phyloP scores from a whole-genome alignment of 2,888 invertebrate genomes.

The Pseudococcus viburni region DNA sequence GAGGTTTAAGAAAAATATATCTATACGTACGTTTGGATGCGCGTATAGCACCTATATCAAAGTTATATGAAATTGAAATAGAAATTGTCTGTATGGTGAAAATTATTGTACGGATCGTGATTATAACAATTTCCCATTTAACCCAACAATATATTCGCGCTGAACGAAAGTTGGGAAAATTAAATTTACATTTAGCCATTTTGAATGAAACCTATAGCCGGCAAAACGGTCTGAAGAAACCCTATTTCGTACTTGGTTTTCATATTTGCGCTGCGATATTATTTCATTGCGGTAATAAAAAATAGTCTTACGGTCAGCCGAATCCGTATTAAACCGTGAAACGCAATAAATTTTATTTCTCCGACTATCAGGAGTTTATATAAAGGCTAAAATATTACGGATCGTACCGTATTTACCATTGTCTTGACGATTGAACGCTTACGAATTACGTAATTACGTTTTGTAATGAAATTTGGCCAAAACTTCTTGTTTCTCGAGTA shows the following conservation, averaged over 20 bases:
- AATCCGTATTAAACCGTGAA: conserved; percentile 32
- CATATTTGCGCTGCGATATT: conserved; percentile 49
- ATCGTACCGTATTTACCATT: conserved; percentile 29
- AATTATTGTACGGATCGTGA: not conserved
- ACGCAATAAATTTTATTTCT: conserved; percentile 54
- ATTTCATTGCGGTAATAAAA: conserved; percentile 56
- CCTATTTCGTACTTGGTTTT: conserved; percentile 16
- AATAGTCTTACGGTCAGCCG: conserved; percentile 37
- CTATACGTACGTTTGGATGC: not conserved
- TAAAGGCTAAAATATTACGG: conserved; percentile 38
- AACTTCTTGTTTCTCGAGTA: conserved; percentile 15
- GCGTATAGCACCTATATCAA: not conserved
- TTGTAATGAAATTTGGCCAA: conserved; percentile 40
- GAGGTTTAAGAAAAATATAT: conserved; percentile 29
- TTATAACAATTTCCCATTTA: not conserved
- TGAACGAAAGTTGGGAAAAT: conserved; percentile 42
- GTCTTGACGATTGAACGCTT: conserved; percentile 15
- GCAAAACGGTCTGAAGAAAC: not conserved
- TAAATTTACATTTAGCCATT: conserved; percentile 38
- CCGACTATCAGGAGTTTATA: conserved; percentile 46
- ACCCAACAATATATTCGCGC: not conserved
- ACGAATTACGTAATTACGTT: conserved; percentile 46
- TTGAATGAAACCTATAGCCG: conserved; percentile 2
- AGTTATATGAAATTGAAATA: conserved; percentile 12
- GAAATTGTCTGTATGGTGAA: conserved; percentile 15